Conservation (phyloP, 1,140 invertebrate genomes). For the Tetragnatha versicolor region DNA sequence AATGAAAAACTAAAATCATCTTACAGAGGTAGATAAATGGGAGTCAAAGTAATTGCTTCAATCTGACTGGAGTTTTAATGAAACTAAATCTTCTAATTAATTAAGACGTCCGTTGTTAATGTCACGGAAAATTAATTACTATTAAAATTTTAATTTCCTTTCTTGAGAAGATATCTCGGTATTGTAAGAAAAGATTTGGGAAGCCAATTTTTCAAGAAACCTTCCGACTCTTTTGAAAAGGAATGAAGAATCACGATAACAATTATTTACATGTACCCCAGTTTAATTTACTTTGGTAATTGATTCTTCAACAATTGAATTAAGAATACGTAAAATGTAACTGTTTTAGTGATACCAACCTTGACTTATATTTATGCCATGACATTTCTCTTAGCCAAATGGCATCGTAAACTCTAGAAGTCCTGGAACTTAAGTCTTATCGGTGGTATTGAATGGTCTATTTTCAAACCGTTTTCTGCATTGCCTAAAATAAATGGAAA, state of each 20-base stretch:
- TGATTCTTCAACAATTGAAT: neutral
- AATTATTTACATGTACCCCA: neutral
- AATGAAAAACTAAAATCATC: conserved; percentile 1
- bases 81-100: conserved; percentile 35
- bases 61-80: conserved; percentile 6
- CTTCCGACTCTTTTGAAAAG: neutral
- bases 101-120: conserved; percentile 12
- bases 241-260: no score
- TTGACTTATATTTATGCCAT: neutral
- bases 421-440: no score
- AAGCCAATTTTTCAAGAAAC: neutral
- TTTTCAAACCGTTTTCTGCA: no score
- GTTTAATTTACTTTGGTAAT: neutral
- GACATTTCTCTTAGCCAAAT: neutral
- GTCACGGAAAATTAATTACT: conserved; percentile 20
- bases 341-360: no score
- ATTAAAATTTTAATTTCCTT: conserved; percentile 31
- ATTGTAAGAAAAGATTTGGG: neutral
- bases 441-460: no score
- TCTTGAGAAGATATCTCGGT: conserved; percentile 2
- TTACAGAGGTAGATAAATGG: conserved; percentile 16
- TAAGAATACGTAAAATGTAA: no score
- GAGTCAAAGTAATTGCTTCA: conserved; percentile 25
- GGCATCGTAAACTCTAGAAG: neutral
- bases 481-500: no score